Evolutionary conservation across 1,140 invertebrate genomes (phyloP).

Genomic region (Drosophila sp.): DNA sequence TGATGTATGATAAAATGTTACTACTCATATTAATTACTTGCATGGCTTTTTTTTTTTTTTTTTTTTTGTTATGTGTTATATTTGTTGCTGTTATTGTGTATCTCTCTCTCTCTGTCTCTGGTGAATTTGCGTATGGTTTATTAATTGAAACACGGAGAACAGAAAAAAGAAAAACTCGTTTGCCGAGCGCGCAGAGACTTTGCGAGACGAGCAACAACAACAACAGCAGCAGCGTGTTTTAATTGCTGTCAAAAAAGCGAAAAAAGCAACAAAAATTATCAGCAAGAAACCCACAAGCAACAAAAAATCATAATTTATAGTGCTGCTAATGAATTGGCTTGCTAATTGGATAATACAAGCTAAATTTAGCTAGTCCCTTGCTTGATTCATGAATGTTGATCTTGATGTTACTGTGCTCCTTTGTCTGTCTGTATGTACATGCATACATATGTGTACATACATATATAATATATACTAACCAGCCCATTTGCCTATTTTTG

Average conservation of each 20-base stretch:
- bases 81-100: constrained; percentile 34
- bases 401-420: constrained; percentile 9
- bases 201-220: not conserved
- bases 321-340: constrained; percentile 62
- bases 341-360: constrained; percentile 62
- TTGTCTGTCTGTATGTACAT: constrained; percentile 4
- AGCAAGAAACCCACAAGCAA: constrained; percentile 28
- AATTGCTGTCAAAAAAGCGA: constrained; percentile 18
- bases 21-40: constrained; percentile 25
- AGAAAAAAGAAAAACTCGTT: constrained; percentile 19
- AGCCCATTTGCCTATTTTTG: constrained; percentile 38
- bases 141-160: constrained; percentile 38
- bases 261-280: constrained; percentile 14
- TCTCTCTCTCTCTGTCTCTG: constrained; percentile 32
- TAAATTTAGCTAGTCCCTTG: constrained; percentile 44
- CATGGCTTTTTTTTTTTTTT: constrained; percentile 37
- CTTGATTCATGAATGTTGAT: constrained; percentile 9
- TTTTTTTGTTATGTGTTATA: constrained; percentile 4
- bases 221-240: not conserved
- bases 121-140: constrained; percentile 66
- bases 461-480: constrained; percentile 18
- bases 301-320: constrained; percentile 45
- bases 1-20: constrained; percentile 21
- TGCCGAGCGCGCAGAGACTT: constrained; percentile 4
- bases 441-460: too few species aligned